phyloP scores from a whole-genome alignment of 2,797 vertebrate genomes.

The Alosa sapidissima region DNA sequence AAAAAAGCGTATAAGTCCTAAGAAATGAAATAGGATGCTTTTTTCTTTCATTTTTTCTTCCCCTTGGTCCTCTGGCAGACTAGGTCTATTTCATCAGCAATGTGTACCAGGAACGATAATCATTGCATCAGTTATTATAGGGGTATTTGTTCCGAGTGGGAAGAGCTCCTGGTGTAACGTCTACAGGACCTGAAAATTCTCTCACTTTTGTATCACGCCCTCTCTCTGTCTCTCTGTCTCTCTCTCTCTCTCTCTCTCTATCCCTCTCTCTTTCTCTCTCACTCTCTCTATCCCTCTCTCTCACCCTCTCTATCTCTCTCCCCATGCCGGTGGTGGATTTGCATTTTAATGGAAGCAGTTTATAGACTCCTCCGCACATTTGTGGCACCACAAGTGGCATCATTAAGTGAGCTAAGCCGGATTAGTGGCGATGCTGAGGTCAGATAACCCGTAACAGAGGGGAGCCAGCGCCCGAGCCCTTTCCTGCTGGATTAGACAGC shows the following conservation, averaged over 20 bases:
- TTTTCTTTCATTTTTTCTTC: slow-evolving; percentile 47
- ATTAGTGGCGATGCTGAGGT: slow-evolving; percentile 97
- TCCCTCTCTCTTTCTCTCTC: slow-evolving; percentile 88
- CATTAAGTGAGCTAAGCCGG: slow-evolving; percentile 99
- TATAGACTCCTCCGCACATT: slow-evolving; percentile 96
- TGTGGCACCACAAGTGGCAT: slow-evolving; percentile 97
- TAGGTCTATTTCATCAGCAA: slow-evolving; percentile 80
- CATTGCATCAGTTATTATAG: slow-evolving; percentile 91
- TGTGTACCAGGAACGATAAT: slow-evolving; percentile 85
- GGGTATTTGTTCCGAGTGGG: slow-evolving; percentile 75
- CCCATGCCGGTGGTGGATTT: slow-evolving; percentile 84
- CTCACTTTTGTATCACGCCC: slow-evolving; percentile 89
- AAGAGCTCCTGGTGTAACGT: slow-evolving; percentile 62
- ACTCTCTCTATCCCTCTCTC: slow-evolving; percentile 48
- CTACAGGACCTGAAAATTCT: slow-evolving; percentile 77
- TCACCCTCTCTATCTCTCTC: neutral
- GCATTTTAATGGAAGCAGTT: slow-evolving; percentile 99
- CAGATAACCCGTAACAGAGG: slow-evolving; percentile 93
- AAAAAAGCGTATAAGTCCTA: slow-evolving; percentile 69
- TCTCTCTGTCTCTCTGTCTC: slow-evolving; percentile 84
- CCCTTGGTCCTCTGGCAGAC: slow-evolving; percentile 65
- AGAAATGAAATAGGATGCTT: slow-evolving; percentile 87
- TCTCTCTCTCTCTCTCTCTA: slow-evolving; percentile 85
- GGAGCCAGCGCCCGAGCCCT: slow-evolving; percentile 63
- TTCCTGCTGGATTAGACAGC: slow-evolving; percentile 88